Evolutionary conservation across 2,888 invertebrate species (phyloP), one percentile per base, ranked within the genome.

Genomic region (Cantharis rufa): DNA sequence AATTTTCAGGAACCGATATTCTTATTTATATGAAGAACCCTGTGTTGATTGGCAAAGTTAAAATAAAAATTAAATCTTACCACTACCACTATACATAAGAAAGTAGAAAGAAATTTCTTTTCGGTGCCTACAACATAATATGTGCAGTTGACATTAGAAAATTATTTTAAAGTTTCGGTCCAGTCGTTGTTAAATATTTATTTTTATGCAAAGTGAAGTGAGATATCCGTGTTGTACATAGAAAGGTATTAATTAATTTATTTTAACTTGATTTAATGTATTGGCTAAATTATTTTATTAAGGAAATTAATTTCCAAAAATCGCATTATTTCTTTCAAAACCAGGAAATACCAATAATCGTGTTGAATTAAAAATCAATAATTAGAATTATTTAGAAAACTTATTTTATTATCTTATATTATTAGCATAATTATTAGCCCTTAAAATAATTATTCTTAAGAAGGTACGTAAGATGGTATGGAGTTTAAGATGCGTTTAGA

Each of bases 1-100:
- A 69, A 72, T 24, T 72, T 48, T 48, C 28, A n/a, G 24, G 15
- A 16, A 68, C 15, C n/a, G 24, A 15, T 13, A 28, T 32, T 69
- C 70, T 74, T 69, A 62, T 68, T 70, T 74, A 69, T 74, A 74
- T 28, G 16, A 21, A 21, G n/a, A 62, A 63, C 70, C 64, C 74
- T 64, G 62, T 28, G 61, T 32, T 64, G 15, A 18, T 18, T n/a
- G 5, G 18, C 7, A 28, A 70, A 61, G 13, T 32, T 18, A 21
- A 28, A 70, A 21, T 70, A 63, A 62, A 70, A 70, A 74, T 24
- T 74, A 69, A 74, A 32, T 64, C 74, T 70, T 74, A 74, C 24
- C 15, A 15, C 48, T 21, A 15, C 15, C 7, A 13, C 21, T 4
- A 18, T 0, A 13, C 11, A 70, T 74, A 74, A 74, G 74, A 74